Percentiles rank a stretch among this genome's conserved stretches.
These are phyloP conservation scores for Zeugodacus cucurbitae DNA, from an alignment of 1,140 invertebrate genomes.

Conservation along the genomic window DNA sequence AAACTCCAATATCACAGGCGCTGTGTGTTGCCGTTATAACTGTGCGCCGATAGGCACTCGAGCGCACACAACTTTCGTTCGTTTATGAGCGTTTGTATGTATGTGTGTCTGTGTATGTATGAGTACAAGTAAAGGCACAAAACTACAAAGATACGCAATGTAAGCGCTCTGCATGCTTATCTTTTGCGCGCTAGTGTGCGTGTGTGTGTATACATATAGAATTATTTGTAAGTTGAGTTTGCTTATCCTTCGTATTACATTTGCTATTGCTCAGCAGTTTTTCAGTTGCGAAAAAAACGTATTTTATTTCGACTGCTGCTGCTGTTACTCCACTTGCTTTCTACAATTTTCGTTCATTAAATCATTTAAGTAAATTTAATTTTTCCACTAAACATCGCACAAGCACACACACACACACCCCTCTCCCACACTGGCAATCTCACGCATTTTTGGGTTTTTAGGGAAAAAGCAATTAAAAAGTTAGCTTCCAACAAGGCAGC, in stretches of 20 bases:
- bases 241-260: background rate
- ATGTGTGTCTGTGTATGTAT: background rate
- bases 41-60: background rate
- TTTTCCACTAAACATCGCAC: background rate
- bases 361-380: background rate
- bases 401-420: background rate
- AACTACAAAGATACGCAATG: too few relatives aligned
- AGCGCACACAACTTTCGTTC: background rate
- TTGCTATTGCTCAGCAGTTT: conserved; percentile 18
- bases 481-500: background rate
- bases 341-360: background rate
- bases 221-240: background rate
- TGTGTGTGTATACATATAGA: background rate
- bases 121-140: too few relatives aligned
- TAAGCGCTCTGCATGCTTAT: too few relatives aligned
- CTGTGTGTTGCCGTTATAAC: background rate
- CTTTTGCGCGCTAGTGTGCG: background rate
- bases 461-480: background rate
- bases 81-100: background rate
- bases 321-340: background rate
- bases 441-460: background rate
- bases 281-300: background rate
- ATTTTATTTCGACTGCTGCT: background rate
- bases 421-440: background rate
- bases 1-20: conserved; percentile 5